Evolutionary conservation across 2,888 invertebrate genomes (phyloP).

Genomic region (Myopa tessellatipennis): DNA sequence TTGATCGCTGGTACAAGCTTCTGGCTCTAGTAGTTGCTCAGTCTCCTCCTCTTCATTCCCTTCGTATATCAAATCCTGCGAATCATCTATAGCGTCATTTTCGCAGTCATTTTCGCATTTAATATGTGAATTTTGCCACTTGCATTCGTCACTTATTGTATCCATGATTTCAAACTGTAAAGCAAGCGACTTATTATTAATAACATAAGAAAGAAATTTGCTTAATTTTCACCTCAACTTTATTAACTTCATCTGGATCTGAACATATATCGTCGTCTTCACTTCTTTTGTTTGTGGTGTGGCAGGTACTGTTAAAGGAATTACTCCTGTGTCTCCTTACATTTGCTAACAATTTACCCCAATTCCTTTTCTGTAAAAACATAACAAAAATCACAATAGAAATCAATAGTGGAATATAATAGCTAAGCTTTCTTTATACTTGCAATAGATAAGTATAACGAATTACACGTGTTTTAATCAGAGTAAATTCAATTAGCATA

Average conservation of each 20-base stretch:
- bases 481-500: too few species aligned
- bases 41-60: not conserved
- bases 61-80: not conserved
- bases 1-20: constrained; percentile 7
- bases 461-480: too few species aligned
- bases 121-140: not conserved
- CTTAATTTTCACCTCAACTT: constrained; percentile 9
- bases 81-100: constrained; percentile 11
- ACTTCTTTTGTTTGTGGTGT: not conserved
- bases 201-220: not conserved
- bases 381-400: not conserved
- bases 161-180: constrained; percentile 19
- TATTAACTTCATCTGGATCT: constrained; percentile 14
- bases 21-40: not conserved
- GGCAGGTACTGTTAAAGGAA: not conserved
- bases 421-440: too few species aligned
- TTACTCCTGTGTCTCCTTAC: not conserved
- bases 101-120: not conserved
- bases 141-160: not conserved
- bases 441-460: too few species aligned
- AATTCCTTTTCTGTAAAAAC: constrained; percentile 36
- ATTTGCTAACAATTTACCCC: constrained; percentile 3
- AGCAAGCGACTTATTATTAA: not conserved
- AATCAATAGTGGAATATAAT: too few species aligned
- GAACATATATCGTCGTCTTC: not conserved